phyloP scores from a whole-genome alignment of 2,113 vertebrate species.

The Actenoides lindsayi region DNA sequence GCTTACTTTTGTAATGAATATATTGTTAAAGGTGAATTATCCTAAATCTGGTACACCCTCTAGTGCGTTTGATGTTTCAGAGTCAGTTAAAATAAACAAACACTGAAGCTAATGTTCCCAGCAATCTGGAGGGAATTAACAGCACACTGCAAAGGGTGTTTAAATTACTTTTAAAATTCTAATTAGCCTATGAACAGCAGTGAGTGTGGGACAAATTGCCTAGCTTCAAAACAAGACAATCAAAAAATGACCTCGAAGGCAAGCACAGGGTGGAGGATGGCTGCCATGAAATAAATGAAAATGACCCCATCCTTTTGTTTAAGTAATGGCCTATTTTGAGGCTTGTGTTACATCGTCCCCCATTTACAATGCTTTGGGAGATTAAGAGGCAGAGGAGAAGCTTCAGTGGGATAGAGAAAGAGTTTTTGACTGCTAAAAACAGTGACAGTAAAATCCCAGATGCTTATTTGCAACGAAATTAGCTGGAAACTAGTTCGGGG shows the following conservation, averaged over 20 bases:
- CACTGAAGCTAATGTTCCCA: slow-evolving; percentile 22
- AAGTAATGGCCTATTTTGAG: slow-evolving; percentile 36
- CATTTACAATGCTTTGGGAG: slow-evolving; percentile 13
- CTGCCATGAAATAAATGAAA: slow-evolving; percentile 41
- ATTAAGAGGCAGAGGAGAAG: slow-evolving; percentile 6
- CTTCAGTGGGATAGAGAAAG: not conserved
- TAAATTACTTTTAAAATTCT: slow-evolving; percentile 43
- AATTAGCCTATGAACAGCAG: not conserved
- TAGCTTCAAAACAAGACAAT: slow-evolving; percentile 55
- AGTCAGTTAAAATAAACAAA: slow-evolving; percentile 51
- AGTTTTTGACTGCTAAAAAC: not conserved
- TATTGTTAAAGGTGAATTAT: slow-evolving; percentile 12
- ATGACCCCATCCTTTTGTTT: slow-evolving; percentile 49
- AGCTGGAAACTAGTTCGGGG: not conserved
- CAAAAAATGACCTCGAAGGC: slow-evolving; percentile 32
- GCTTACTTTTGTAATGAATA: not conserved
- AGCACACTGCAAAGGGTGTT: not conserved
- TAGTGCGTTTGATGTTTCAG: slow-evolving; percentile 26
- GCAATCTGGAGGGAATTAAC: slow-evolving; percentile 57
- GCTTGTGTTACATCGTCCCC: not conserved
- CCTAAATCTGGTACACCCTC: not conserved
- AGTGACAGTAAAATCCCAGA: slow-evolving; percentile 3
- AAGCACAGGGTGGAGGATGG: slow-evolving; percentile 39
- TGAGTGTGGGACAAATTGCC: slow-evolving; percentile 3
- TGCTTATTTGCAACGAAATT: not conserved